Conservation (phyloP, 2,797 vertebrate genomes). For the Myiotriccus ornatus region DNA sequence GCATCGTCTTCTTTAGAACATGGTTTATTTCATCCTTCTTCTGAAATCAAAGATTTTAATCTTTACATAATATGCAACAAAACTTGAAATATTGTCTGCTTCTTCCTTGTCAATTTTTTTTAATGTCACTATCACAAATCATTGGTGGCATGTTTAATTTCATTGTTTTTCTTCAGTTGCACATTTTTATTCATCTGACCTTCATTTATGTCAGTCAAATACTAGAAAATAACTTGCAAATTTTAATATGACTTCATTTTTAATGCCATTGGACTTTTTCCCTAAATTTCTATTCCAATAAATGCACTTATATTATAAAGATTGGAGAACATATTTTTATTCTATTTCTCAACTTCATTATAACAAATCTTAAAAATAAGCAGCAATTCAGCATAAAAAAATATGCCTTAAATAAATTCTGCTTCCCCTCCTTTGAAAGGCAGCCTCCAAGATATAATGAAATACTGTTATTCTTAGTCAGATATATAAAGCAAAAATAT, state of each 20-base stretch:
- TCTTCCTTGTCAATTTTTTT: neutral
- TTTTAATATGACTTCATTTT: neutral
- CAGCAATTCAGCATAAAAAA: neutral
- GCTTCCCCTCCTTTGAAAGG: neutral
- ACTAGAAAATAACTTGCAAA: neutral
- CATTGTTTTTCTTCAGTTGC: neutral
- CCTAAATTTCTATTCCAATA: neutral
- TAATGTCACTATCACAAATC: neutral
- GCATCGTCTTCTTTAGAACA: neutral
- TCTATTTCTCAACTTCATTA: neutral
- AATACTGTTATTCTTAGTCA: neutral
- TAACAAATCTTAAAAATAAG: neutral
- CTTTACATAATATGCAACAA: neutral
- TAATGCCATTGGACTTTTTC: rapidly evolving
- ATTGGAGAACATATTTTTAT: neutral
- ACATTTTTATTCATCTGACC: neutral
- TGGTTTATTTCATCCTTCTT: neutral
- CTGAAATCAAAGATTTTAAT: neutral
- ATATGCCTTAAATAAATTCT: neutral
- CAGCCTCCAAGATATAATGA: neutral
- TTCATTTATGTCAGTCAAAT: neutral
- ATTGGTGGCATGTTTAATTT: neutral
- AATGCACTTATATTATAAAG: neutral
- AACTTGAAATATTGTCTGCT: neutral
- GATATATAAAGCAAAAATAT: neutral